Evolutionary conservation across 2,113 vertebrate species (phyloP), one percentile per base, ranked within the genome.

Genomic region (Callorhinus ursinus): DNA sequence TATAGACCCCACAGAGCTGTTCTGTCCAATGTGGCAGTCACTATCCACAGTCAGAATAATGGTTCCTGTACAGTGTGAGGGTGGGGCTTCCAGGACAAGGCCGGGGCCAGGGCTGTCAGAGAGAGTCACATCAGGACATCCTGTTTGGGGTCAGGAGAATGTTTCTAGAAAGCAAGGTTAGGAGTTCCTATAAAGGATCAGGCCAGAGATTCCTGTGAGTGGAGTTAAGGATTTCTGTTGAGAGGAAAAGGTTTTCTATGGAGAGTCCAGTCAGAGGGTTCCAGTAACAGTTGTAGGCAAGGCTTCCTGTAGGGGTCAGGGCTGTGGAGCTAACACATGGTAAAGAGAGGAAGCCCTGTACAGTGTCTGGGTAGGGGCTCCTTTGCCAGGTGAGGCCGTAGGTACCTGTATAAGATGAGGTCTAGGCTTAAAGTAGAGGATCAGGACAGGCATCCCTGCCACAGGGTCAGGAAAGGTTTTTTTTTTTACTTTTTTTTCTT

Each of bases 221-320:
- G 31, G 74, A 85, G 13, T 95, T 81, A 83, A 88, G 57, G 57
- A 87, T 89, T 97, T 94, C 51, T 77, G 7, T 87, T 82, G 57
- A 65, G 49, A 69, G 33, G 14, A 51, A 77, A 39, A 67, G 33
- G 11, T 85, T 97, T 87, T 92, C 71, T 95, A 36, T 21, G 55
- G 39, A 71, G 57, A 91, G 28, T 72, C 86, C 2, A 9, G 28
- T 94, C 71, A 94, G 85, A 92, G 24, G 72, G 39, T 74, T 92
- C 53, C 59, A 24, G 61, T 39, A 80, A 80, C 14, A 69, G 16
- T 59, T 82, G n/a, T 59, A 65, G 42, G 46, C 39, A 82, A 71
- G 77, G 51, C 77, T 93, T 89, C 67, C 69, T 87, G 21, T 85
- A 88, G 87, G 80, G 90, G 49, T 72, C 65, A 81, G 49, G 72